phyloP scores from a whole-genome alignment of 2,797 vertebrate genomes.

The Cichlasoma orientale region DNA sequence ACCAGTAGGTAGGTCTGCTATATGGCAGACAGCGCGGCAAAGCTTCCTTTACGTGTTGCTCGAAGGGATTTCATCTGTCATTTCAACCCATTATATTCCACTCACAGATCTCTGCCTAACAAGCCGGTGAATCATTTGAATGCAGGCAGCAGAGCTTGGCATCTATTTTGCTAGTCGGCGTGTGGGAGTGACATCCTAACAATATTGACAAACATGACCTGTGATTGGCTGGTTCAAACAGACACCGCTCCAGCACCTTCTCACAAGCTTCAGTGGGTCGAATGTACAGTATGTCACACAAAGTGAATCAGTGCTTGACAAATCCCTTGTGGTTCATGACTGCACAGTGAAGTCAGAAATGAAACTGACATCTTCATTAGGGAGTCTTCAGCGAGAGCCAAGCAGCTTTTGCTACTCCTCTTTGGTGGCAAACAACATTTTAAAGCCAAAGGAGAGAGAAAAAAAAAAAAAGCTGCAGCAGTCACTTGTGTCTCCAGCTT shows the following conservation, averaged over 20 bases:
- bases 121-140: slow-evolving; percentile 55
- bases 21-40: slow-evolving; percentile 19
- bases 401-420: background rate
- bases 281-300: slow-evolving; percentile 16
- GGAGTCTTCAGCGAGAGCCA: slow-evolving; percentile 10
- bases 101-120: slow-evolving; percentile 56
- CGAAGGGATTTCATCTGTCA: slow-evolving; percentile 55
- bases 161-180: slow-evolving; percentile 19
- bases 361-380: slow-evolving; percentile 36
- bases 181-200: slow-evolving; percentile 40
- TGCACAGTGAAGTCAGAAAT: slow-evolving; percentile 20
- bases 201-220: slow-evolving; percentile 58
- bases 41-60: slow-evolving; percentile 46
- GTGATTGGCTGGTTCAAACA: slow-evolving; percentile 36
- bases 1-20: slow-evolving; percentile 20
- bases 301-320: slow-evolving; percentile 24
- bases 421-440: slow-evolving; percentile 5
- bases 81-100: slow-evolving; percentile 56
- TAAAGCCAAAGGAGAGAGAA: background rate
- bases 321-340: slow-evolving; percentile 33
- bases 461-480: background rate
- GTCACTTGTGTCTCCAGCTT: slow-evolving; percentile 5
- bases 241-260: slow-evolving; percentile 16
- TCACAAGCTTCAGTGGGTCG: slow-evolving; percentile 4
- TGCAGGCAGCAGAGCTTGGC: slow-evolving; percentile 29